Evolutionary conservation across 2,797 vertebrate genomes (phyloP).

Genomic region (Poliocrania exsul): DNA sequence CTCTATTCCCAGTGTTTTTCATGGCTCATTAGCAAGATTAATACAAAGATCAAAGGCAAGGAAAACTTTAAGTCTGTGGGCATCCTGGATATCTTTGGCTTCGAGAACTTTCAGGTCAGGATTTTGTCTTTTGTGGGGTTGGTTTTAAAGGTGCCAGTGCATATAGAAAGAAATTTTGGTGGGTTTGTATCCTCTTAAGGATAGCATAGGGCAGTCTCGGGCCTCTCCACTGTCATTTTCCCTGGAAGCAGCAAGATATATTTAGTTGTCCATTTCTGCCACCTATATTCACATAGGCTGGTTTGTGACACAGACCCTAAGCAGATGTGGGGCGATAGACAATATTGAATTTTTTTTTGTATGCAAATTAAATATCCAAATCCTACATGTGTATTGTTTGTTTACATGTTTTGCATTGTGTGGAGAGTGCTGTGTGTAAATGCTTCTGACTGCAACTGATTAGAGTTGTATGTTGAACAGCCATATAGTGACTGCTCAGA

Average conservation of each 20-base stretch:
- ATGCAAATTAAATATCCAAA: not conserved
- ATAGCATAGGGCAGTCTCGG: not conserved
- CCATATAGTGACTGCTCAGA: not conserved
- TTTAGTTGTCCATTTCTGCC: not conserved
- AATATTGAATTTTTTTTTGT: not conserved
- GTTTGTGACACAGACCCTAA: not conserved
- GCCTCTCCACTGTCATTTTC: not conserved
- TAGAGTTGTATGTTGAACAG: not conserved
- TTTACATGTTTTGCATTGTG: not conserved
- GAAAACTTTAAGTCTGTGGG: conserved; percentile 94
- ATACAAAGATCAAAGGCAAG: conserved; percentile 89
- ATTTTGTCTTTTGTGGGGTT: conserved; percentile 8
- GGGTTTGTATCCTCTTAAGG: not conserved
- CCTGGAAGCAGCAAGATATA: not conserved
- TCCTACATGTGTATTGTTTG: not conserved
- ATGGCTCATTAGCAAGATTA: conserved; percentile 91
- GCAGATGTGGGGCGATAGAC: not conserved
- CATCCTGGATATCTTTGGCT: conserved; percentile 94
- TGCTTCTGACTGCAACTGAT: not conserved
- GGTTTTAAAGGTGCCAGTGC: not conserved
- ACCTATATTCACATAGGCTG: not conserved
- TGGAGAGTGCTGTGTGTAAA: not conserved
- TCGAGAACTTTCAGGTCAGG: conserved; percentile 92
- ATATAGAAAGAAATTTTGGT: not conserved
- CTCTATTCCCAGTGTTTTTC: conserved; percentile 93